phyloP scores from a whole-genome alignment of 2,888 invertebrate species.

The Elegia similella region DNA sequence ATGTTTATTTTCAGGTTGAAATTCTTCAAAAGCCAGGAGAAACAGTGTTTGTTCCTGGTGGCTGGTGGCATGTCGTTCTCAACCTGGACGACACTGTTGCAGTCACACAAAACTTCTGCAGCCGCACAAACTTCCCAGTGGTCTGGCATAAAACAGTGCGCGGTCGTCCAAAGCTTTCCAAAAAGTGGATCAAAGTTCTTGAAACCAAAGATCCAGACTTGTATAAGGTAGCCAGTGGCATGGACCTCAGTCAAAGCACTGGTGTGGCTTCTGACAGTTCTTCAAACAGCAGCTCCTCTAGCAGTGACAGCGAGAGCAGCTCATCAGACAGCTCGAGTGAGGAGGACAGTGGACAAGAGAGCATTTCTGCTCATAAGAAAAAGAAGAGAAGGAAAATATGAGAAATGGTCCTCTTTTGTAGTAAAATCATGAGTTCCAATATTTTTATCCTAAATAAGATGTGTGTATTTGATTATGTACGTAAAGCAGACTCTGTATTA shows the following conservation, averaged over 20 bases:
- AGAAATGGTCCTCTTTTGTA: conserved; percentile 32
- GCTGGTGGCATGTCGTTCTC: conserved; percentile 99
- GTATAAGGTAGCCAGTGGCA: conserved; percentile 88
- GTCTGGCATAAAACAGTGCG: conserved; percentile 99
- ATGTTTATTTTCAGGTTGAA: conserved; percentile 85
- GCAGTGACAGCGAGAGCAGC: conserved; percentile 83
- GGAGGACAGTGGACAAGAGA: conserved; percentile 93
- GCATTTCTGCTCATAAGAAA: conserved; percentile 91
- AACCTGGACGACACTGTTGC: conserved; percentile 98
- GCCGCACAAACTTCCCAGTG: conserved; percentile 96
- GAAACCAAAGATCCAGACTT: conserved; percentile 88
- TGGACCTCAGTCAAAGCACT: conserved; percentile 92
- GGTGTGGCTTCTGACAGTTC: conserved; percentile 97
- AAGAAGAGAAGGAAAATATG: conserved; percentile 85
- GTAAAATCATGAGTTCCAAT: conserved; percentile 40
- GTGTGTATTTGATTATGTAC: conserved; percentile 44
- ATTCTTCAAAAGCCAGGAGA: conserved; percentile 97
- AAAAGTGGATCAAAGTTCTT: conserved; percentile 91
- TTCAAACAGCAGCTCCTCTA: conserved; percentile 91
- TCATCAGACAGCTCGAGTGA: conserved; percentile 80
- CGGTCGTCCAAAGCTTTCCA: conserved; percentile 96
- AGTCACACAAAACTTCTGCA: conserved; percentile 98
- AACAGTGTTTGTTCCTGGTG: conserved; percentile 98
- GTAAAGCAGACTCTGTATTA: conserved; percentile 59
- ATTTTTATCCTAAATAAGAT: conserved; percentile 31